These are phyloP conservation scores for Orycteropus afer DNA, from an alignment of 2,113 vertebrate genomes.

Conservation along the genomic window DNA sequence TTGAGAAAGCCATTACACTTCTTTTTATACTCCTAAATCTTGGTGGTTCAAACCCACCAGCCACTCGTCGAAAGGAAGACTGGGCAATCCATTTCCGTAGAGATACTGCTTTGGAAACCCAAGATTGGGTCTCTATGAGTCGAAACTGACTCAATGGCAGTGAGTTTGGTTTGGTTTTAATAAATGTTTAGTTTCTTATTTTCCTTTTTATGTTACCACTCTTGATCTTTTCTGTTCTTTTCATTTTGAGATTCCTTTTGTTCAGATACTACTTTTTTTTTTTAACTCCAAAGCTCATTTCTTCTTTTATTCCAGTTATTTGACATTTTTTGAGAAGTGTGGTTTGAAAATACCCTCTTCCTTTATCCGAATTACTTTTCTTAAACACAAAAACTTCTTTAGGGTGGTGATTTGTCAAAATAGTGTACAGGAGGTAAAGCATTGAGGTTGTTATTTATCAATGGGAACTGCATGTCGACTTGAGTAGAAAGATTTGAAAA, in stretches of 20 bases:
- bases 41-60: too few species aligned
- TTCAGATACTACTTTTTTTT: background rate
- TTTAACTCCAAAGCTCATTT: constrained; percentile 19
- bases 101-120: too few species aligned
- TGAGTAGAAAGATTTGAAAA: constrained; percentile 73
- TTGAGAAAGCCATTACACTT: constrained; percentile 14
- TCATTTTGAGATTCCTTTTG: constrained; percentile 47
- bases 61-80: too few species aligned
- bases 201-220: constrained; percentile 19
- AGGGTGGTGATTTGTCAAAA: constrained; percentile 69
- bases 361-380: constrained; percentile 67
- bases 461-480: constrained; percentile 29
- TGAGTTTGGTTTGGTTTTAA: too few species aligned
- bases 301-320: constrained; percentile 54
- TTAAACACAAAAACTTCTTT: constrained; percentile 66
- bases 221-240: constrained; percentile 49
- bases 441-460: constrained; percentile 46
- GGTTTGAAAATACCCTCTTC: constrained; percentile 59
- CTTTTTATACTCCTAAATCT: constrained; percentile 42
- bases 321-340: constrained; percentile 44
- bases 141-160: too few species aligned
- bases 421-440: constrained; percentile 44
- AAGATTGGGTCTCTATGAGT: too few species aligned
- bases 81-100: too few species aligned
- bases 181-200: constrained; percentile 31